Conservation (phyloP, 2,888 invertebrate genomes). For the Bombyx huttoni region DNA sequence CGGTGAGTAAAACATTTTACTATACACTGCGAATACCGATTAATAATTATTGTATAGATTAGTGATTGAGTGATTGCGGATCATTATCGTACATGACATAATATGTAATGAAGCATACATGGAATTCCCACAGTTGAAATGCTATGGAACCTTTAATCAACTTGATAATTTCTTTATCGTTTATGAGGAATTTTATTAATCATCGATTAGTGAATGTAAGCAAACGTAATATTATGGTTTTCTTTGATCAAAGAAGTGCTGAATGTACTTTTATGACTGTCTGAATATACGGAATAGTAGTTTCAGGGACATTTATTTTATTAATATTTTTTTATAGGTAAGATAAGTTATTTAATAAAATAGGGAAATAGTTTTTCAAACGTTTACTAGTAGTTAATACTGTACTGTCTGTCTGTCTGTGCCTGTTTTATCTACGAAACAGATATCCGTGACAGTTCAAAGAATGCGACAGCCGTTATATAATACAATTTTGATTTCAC, state of each 20-base stretch:
- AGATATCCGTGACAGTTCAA: too few relatives aligned
- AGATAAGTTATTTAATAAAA: too few relatives aligned
- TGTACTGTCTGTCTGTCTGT: too few relatives aligned
- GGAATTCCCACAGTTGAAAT: not conserved
- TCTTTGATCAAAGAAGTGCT: not conserved
- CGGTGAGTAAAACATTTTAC: not conserved
- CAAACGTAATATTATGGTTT: not conserved
- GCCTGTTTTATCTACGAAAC: too few relatives aligned
- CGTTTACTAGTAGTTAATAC: too few relatives aligned
- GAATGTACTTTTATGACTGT: too few relatives aligned
- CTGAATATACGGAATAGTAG: too few relatives aligned
- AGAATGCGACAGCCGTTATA: too few relatives aligned
- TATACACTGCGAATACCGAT: not conserved
- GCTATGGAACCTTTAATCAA: conserved; percentile 2
- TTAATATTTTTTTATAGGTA: too few relatives aligned
- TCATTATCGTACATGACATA: not conserved
- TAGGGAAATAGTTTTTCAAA: too few relatives aligned
- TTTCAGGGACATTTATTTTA: too few relatives aligned
- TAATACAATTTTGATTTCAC: too few relatives aligned
- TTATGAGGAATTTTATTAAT: not conserved
- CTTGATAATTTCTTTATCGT: not conserved
- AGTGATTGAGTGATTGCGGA: not conserved
- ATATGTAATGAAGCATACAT: conserved; percentile 1
- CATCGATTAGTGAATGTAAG: not conserved
- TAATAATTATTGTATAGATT: not conserved